Percentiles rank a stretch among this genome's conserved stretches.
Conservation (phyloP, 2,113 vertebrate genomes). For the Tragelaphus imberbis region DNA sequence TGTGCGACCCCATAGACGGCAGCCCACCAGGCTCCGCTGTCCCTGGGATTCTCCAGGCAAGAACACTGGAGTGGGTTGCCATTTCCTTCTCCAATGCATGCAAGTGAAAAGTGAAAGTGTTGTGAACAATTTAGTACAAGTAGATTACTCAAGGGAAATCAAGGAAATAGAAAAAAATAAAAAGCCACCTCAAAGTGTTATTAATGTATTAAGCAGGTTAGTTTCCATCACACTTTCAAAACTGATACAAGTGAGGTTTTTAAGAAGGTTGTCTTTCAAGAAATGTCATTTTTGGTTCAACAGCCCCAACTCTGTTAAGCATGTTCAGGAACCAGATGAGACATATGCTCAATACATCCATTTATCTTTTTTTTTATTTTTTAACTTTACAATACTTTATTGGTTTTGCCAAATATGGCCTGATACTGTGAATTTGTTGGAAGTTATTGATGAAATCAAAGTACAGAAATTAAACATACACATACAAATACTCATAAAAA, state of each 20-base stretch:
- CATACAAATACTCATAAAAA: background rate
- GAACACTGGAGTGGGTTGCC: no score
- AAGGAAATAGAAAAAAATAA: slow-evolving; percentile 7
- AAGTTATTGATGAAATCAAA: background rate
- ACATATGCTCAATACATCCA: background rate
- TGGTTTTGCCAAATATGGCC: background rate
- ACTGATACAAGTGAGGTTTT: slow-evolving; percentile 32
- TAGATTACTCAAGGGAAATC: background rate
- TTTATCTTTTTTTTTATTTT: background rate
- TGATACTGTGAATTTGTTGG: slow-evolving; percentile 22
- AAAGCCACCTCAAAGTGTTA: slow-evolving; percentile 22
- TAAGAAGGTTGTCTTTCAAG: slow-evolving; percentile 29
- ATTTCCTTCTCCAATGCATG: no score
- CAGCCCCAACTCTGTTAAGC: background rate
- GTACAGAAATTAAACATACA: slow-evolving; percentile 21
- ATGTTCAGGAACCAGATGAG: background rate
- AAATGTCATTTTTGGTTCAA: slow-evolving; percentile 38
- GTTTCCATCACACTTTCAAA: slow-evolving; percentile 50
- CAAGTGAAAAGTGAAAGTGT: no score
- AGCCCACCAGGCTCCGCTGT: no score
- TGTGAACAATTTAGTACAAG: slow-evolving; percentile 36
- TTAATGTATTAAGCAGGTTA: slow-evolving; percentile 47
- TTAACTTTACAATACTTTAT: no score
- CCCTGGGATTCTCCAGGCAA: no score
- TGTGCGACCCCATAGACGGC: no score